phyloP scores from a whole-genome alignment of 1,140 invertebrate species.

The Drosophila melanica region DNA sequence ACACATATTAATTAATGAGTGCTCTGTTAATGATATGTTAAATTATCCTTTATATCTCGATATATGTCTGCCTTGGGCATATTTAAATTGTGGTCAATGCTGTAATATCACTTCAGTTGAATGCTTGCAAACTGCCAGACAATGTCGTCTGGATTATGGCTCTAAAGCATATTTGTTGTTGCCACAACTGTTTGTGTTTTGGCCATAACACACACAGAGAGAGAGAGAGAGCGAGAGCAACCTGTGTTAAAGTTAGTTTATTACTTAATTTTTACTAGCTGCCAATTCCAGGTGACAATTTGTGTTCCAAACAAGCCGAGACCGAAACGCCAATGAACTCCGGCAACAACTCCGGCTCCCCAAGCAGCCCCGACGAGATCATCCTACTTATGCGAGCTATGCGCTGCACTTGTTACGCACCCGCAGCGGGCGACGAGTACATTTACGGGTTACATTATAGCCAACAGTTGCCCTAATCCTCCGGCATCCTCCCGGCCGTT shows the following conservation, averaged over 20 bases:
- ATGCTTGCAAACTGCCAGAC: conserved; percentile 41
- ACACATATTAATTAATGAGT: neutral
- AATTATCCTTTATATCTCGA: too few relatives aligned
- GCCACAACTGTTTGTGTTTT: conserved; percentile 42
- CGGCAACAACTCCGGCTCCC: neutral
- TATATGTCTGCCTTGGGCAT: neutral
- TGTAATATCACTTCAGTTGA: conserved; percentile 35
- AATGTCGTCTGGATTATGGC: conserved; percentile 45
- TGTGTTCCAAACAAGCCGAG: conserved; percentile 32
- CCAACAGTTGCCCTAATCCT: conserved; percentile 40
- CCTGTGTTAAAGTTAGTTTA: conserved; percentile 72
- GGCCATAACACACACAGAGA: too few relatives aligned
- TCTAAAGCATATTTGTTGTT: conserved; percentile 39
- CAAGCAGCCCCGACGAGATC: conserved; percentile 18
- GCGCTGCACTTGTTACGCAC: conserved; percentile 72
- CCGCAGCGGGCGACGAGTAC: conserved; percentile 41
- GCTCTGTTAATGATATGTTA: too few relatives aligned
- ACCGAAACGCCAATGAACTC: conserved; percentile 36
- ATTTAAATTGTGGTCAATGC: conserved; percentile 12
- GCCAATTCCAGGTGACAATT: conserved; percentile 78
- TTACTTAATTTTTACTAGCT: conserved; percentile 80
- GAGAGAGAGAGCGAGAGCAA: too few relatives aligned
- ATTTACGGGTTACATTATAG: conserved; percentile 55
- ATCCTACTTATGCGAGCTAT: conserved; percentile 56
- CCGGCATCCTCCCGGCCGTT: neutral